phyloP scores from a whole-genome alignment of 2,888 invertebrate species.

The Sminthurides aquaticus region DNA sequence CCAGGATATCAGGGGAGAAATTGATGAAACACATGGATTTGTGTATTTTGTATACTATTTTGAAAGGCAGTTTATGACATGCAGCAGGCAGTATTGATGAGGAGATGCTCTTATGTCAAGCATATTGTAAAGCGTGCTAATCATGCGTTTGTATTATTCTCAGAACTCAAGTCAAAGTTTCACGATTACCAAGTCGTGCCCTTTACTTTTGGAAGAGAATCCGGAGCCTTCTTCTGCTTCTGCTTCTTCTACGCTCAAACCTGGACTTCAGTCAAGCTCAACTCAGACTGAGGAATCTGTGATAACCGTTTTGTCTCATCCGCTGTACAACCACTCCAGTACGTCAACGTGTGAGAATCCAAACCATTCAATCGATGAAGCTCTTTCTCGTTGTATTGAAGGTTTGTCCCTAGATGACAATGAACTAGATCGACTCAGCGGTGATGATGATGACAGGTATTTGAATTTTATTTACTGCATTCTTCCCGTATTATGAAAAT shows the following conservation, averaged over 20 bases:
- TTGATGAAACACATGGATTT: too few relatives aligned
- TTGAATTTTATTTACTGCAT: background rate
- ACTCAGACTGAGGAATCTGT: slow-evolving; percentile 21
- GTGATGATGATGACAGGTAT: slow-evolving; percentile 39
- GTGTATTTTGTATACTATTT: too few relatives aligned
- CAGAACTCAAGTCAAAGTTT: slow-evolving; percentile 17
- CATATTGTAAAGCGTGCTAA: too few relatives aligned
- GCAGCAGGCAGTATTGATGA: too few relatives aligned
- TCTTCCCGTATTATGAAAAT: background rate
- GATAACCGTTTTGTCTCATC: slow-evolving; percentile 10
- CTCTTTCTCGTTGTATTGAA: slow-evolving; percentile 5
- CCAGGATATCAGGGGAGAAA: too few relatives aligned
- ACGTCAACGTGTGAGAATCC: background rate
- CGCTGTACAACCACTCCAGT: background rate
- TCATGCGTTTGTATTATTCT: too few relatives aligned
- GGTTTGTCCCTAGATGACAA: slow-evolving; percentile 22
- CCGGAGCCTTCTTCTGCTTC: too few relatives aligned
- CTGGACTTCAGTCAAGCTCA: slow-evolving; percentile 14
- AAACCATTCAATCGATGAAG: background rate
- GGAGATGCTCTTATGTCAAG: too few relatives aligned
- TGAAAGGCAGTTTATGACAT: too few relatives aligned
- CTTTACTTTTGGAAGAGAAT: slow-evolving; percentile 16
- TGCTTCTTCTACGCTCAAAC: slow-evolving; percentile 7
- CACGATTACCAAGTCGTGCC: slow-evolving; percentile 20
- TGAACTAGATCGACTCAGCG: slow-evolving; percentile 34